A percentile compares a stretch with the other conserved stretches of the same genome.
Conservation (phyloP, 2,113 vertebrate species). For the Catharus fuscescens region DNA sequence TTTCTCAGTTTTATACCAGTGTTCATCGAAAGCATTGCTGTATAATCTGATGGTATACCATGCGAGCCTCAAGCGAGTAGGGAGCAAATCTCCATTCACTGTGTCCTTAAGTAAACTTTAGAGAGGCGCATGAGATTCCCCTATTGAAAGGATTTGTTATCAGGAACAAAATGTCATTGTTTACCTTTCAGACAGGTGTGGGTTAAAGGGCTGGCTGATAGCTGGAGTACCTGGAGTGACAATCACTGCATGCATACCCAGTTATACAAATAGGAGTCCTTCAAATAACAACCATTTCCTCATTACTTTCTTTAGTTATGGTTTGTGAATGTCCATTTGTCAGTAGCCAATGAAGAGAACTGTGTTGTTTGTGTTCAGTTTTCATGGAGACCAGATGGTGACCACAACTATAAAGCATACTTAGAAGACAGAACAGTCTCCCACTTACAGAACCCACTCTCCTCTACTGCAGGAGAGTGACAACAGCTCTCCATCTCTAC, state of each 20-base stretch:
- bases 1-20: neutral
- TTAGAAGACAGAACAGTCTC: neutral
- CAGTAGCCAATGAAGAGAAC: neutral
- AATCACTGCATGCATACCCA: neutral
- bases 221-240: neutral
- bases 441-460: neutral
- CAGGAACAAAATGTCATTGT: neutral
- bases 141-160: neutral
- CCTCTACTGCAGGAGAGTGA: neutral
- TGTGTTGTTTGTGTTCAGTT: neutral
- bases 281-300: neutral
- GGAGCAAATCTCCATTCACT: neutral
- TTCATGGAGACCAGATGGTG: neutral
- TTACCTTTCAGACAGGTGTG: slow-evolving; percentile 4
- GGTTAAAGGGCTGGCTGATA: slow-evolving; percentile 13
- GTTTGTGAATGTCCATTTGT: neutral
- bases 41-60: neutral
- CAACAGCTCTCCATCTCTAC: neutral
- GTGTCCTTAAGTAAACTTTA: neutral
- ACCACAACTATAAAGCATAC: neutral
- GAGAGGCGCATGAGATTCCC: neutral
- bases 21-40: neutral
- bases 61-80: neutral
- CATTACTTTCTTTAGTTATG: neutral
- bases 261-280: neutral